These are phyloP conservation scores for Sminthurides aquaticus DNA, from an alignment of 2,888 invertebrate genomes.

Conservation along the genomic window DNA sequence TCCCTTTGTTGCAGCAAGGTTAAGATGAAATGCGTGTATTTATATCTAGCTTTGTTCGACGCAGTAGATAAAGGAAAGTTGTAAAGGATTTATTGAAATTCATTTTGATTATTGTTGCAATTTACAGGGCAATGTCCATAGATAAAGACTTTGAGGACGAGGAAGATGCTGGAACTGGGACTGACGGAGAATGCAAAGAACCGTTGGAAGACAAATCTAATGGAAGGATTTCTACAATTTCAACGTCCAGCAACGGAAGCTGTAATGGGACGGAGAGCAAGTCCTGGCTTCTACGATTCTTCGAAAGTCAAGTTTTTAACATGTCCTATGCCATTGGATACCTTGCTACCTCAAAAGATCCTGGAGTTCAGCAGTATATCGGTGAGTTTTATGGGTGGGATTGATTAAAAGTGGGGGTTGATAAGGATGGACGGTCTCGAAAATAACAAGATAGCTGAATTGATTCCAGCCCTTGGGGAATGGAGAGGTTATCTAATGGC, in stretches of 20 bases:
- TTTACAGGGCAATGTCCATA: slow-evolving; percentile 20
- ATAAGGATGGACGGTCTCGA: too few relatives aligned
- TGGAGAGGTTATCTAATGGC: too few relatives aligned
- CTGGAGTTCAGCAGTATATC: slow-evolving; percentile 93
- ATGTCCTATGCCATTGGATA: slow-evolving; percentile 98
- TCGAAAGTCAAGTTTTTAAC: slow-evolving; percentile 95
- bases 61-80: not conserved
- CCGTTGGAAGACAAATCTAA: not conserved
- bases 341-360: slow-evolving; percentile 95
- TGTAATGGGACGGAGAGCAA: slow-evolving; percentile 28
- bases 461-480: too few relatives aligned
- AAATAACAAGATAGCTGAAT: too few relatives aligned
- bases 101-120: not conserved
- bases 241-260: not conserved
- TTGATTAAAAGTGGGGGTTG: too few relatives aligned
- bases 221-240: not conserved
- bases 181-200: not conserved
- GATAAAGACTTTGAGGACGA: slow-evolving; percentile 14
- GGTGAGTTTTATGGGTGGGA: slow-evolving; percentile 52
- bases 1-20: too few relatives aligned
- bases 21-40: not conserved
- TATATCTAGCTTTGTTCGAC: not conserved
- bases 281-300: slow-evolving; percentile 68
- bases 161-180: not conserved
- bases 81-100: not conserved